Evolutionary conservation across 2,113 vertebrate species (phyloP), one percentile per base, ranked within the genome.

Genomic region (Microcebus murinus): DNA sequence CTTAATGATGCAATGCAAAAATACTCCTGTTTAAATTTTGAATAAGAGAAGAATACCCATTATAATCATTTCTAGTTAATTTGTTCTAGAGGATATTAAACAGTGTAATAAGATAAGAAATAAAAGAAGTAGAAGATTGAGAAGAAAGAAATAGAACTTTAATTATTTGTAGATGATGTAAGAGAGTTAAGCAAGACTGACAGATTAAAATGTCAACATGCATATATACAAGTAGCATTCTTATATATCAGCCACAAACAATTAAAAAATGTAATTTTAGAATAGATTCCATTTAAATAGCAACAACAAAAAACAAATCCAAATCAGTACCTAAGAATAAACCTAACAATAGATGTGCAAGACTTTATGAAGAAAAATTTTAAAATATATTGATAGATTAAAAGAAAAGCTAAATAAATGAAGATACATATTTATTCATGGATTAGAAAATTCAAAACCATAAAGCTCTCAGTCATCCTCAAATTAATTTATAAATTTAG

Each of bases 361-460:
- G 48, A 45, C 36, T 86, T 45, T 17, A 70, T 68, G 73, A 59
- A 70, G 34, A 67, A 45, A 70, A 87, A 70, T 59, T 57, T 59
- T 70, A 36, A 79, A 34, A 87, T 39, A 21, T 50, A 81, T 52
- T 71, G 27, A 81, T 2, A 27, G 52, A 36, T 52, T 81, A 20
- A 88, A 67, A 67, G 70, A 61, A 80, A 81, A 88, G 10, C 42
- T 70, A 94, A 94, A 73, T 63, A 94, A 81, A 73, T 94, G 27
- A 48, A 81, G 20, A n/a, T n/a, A 55, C 10, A 65, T 55, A n/a
- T 52, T 65, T 89, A 65, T 65, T 82, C 57, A 52, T 74, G 36
- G 9, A 55, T 10, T 82, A 5, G n/a, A 73, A 70, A 34, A 87
- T 59, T 59, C 29, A 77, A 55, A 77, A 86, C 27, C 48, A 85